A percentile compares a stretch with the other conserved stretches of the same genome.
phyloP scores from a whole-genome alignment of 2,888 invertebrate species.

The Andrena flavipes region DNA sequence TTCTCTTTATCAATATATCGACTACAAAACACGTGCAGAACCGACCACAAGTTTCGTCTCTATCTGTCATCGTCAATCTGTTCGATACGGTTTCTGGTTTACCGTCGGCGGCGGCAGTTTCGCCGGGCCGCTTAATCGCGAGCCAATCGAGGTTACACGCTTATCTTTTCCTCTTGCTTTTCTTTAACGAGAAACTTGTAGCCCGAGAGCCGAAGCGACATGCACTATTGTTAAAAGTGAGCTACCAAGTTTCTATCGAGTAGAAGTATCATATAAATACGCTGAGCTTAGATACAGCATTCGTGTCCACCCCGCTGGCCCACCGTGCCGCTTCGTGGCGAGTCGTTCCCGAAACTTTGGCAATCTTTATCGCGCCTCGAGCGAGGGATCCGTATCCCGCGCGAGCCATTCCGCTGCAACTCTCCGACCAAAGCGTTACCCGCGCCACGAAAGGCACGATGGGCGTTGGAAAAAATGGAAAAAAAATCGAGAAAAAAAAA shows the following conservation, averaged over 20 bases:
- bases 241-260: constrained; percentile 83
- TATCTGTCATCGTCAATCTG: not conserved
- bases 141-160: not conserved
- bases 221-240: constrained; percentile 85
- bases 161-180: not conserved
- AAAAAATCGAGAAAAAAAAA: constrained; percentile 51
- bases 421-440: not conserved
- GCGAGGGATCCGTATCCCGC: not conserved
- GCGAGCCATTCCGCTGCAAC: too few relatives aligned
- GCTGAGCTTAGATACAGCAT: constrained; percentile 84
- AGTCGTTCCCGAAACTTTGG: constrained; percentile 54
- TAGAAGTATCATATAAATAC: constrained; percentile 82
- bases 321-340: constrained; percentile 71
- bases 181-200: constrained; percentile 74
- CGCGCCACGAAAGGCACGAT: constrained; percentile 20
- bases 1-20: constrained; percentile 37
- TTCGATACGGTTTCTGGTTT: not conserved
- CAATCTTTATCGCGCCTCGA: not conserved
- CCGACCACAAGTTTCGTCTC: constrained; percentile 72
- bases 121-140: not conserved
- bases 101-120: not conserved
- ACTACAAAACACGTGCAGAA: constrained; percentile 67
- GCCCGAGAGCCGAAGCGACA: constrained; percentile 76
- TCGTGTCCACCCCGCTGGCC: constrained; percentile 81
- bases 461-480: constrained; percentile 57